These are phyloP conservation scores for Leptobrachium leishanense DNA, from an alignment of 2,113 vertebrate species.

Conservation along the genomic window DNA sequence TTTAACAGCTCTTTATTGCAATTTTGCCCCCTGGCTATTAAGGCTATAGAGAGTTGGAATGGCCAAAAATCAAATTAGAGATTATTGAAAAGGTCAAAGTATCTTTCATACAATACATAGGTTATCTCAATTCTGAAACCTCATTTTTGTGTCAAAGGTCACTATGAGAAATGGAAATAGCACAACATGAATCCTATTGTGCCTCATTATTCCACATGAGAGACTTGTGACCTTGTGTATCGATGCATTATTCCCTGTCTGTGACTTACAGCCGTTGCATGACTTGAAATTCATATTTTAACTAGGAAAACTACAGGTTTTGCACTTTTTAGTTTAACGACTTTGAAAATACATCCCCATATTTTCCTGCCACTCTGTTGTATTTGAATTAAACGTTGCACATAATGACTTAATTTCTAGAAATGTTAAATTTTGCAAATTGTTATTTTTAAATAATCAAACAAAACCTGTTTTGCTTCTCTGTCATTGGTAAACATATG, in stretches of 20 bases:
- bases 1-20: constrained; percentile 43
- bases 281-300: constrained; percentile 25
- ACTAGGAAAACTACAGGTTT: constrained; percentile 1
- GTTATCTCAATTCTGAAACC: constrained; percentile 45
- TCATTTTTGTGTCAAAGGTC: constrained; percentile 41
- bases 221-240: constrained; percentile 19
- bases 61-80: constrained; percentile 36
- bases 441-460: no score
- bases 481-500: no score
- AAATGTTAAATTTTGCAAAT: no score
- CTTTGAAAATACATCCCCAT: background rate
- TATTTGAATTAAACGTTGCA: no score
- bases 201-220: constrained; percentile 41
- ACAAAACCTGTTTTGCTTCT: no score
- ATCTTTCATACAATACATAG: constrained; percentile 44
- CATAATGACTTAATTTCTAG: no score
- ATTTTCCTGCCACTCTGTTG: no score
- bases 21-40: constrained; percentile 35
- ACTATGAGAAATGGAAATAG: constrained; percentile 37
- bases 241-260: constrained; percentile 20
- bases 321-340: constrained; percentile 32
- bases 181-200: constrained; percentile 40
- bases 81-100: constrained; percentile 48
- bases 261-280: background rate
- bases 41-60: constrained; percentile 30